Evolutionary conservation across 2,888 invertebrate species (phyloP).

Genomic region (Agrilus mali): DNA sequence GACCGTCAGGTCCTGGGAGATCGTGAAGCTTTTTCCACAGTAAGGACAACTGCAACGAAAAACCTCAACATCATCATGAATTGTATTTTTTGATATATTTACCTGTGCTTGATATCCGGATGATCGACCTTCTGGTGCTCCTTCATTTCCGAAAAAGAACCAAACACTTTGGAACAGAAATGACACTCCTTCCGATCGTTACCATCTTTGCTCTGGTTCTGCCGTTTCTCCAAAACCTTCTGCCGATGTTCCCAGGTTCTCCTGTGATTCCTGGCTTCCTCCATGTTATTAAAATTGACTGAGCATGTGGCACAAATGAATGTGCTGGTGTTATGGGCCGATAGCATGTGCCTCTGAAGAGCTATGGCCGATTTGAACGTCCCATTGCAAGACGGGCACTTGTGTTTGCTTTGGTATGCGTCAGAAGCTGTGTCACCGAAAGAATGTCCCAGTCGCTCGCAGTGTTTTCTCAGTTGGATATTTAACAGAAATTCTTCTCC

Average conservation of each 20-base stretch:
- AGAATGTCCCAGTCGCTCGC: constrained; percentile 33
- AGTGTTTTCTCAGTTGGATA: constrained; percentile 55
- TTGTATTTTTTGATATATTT: constrained; percentile 9
- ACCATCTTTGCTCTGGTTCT: constrained; percentile 21
- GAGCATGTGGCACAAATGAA: constrained; percentile 60
- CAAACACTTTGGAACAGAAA: constrained; percentile 43
- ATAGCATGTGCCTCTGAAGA: constrained; percentile 54
- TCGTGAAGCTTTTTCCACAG: constrained; percentile 55
- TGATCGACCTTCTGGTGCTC: constrained; percentile 48
- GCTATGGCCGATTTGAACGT: constrained; percentile 49
- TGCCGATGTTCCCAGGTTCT: constrained; percentile 51
- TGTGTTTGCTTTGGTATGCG: constrained; percentile 49
- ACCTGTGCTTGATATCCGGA: constrained; percentile 51
- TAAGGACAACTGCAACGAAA: constrained; percentile 48
- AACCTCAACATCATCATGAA: constrained; percentile 15
- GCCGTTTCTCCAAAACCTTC: constrained; percentile 35
- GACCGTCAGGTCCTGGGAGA: constrained; percentile 61
- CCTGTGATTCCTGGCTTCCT: constrained; percentile 54
- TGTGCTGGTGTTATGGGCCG: constrained; percentile 43
- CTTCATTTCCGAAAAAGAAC: constrained; percentile 45
- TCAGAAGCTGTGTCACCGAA: constrained; percentile 44
- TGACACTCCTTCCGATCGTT: constrained; percentile 43
- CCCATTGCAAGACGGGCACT: constrained; percentile 47
- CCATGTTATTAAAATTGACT: constrained; percentile 45
- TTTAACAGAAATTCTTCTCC: constrained; percentile 59